Conservation (phyloP, 2,113 vertebrate genomes). For the Alouatta palliata region DNA sequence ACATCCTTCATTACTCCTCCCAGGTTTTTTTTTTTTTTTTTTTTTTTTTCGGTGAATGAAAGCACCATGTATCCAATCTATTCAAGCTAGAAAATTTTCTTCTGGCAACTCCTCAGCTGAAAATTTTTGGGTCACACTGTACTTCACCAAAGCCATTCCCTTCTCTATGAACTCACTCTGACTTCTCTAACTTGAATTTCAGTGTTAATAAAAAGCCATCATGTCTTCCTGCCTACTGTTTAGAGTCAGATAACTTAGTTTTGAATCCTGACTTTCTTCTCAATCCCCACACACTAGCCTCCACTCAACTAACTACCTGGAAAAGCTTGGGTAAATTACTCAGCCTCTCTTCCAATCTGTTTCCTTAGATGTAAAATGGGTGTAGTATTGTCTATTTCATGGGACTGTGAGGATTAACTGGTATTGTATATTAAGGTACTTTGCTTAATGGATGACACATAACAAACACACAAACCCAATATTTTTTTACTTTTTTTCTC, state of each 20-base stretch:
- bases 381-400: neutral
- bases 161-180: neutral
- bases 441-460: neutral
- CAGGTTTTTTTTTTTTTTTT: no score
- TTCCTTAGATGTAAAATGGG: neutral
- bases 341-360: neutral
- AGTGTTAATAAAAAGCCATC: no score
- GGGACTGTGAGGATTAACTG: neutral
- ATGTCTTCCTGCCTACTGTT: neutral
- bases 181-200: neutral
- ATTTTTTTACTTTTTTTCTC: neutral
- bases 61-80: neutral
- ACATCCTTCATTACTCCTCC: neutral
- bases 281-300: neutral
- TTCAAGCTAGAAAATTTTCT: neutral
- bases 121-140: neutral
- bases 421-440: neutral
- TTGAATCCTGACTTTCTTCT: neutral
- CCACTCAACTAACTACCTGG: neutral
- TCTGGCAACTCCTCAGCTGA: neutral
- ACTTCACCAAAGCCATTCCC: neutral
- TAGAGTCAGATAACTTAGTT: neutral
- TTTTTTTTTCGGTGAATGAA: neutral
- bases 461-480: neutral
- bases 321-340: neutral